Evolutionary conservation across 2,113 vertebrate species (phyloP).

Genomic region (Chloebia gouldiae): DNA sequence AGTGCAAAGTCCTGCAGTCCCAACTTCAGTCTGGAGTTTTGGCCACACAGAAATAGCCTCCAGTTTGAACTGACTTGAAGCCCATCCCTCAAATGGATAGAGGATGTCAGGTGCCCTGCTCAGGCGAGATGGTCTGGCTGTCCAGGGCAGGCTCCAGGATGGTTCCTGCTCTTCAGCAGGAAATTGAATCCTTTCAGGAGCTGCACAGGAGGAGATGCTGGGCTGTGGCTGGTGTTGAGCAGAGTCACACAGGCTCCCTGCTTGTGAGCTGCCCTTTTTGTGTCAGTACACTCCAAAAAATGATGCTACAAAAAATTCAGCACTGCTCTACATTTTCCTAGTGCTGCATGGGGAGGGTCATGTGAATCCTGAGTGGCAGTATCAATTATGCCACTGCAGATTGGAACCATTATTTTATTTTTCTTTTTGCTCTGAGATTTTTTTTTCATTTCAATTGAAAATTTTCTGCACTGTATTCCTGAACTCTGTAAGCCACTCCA

Average conservation of each 20-base stretch:
- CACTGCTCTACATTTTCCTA: not conserved
- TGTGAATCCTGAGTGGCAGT: not conserved
- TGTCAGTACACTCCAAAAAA: not conserved
- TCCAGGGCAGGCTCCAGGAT: not conserved
- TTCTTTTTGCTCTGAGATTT: not conserved
- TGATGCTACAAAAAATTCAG: not conserved
- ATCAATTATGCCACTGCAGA: not conserved
- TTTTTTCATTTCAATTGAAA: not conserved
- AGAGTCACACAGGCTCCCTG: not conserved
- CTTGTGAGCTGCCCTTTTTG: not conserved
- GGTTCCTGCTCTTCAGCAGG: not conserved
- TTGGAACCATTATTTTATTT: not conserved
- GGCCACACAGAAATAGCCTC: rapidly evolving
- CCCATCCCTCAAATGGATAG: rapidly evolving
- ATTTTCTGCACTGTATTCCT: not conserved
- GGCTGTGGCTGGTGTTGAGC: not conserved
- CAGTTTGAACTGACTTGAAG: not conserved
- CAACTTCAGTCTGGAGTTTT: not conserved
- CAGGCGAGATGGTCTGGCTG: not conserved
- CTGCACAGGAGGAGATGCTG: rapidly evolving
- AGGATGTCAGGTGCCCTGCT: not conserved
- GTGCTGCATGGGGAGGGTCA: not conserved
- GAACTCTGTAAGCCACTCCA: not conserved
- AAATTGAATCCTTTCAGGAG: not conserved
- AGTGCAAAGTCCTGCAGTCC: not conserved